Evolutionary conservation across 92 coral and sea anemone genomes (phyloP).

Genomic region (Epizoanthus stellaris): DNA sequence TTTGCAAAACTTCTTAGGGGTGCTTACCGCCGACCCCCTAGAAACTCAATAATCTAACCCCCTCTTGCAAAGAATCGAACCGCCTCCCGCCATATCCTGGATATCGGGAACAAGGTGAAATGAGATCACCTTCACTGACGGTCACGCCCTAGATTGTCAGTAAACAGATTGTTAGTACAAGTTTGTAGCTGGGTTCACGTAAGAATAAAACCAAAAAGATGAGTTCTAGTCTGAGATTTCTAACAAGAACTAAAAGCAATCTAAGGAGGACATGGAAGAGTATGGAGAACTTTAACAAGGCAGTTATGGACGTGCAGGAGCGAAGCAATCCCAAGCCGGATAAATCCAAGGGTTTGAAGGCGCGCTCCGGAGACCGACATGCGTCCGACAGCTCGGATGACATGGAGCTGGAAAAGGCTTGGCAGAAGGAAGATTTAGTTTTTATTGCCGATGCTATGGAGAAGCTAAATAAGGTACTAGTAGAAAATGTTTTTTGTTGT

Average conservation of each 20-base stretch:
- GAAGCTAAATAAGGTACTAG: conserved; percentile 55
- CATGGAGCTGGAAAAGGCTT: conserved; percentile 27
- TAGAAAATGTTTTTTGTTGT: neutral
- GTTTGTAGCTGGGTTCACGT: neutral
- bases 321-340: conserved; percentile 30
- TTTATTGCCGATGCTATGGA: conserved; percentile 74
- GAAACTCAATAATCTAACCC: no score
- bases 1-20: no score
- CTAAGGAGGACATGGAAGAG: conserved; percentile 83
- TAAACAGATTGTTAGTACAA: neutral
- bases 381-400: conserved; percentile 4
- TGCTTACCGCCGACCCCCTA: no score
- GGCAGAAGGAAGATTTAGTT: conserved; percentile 69
- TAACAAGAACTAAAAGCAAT: conserved; percentile 24
- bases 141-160: neutral
- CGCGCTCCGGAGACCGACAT: conserved; percentile 51
- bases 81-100: no score
- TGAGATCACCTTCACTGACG: neutral
- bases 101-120: neutral
- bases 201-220: neutral
- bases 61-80: no score
- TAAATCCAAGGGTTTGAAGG: conserved; percentile 54
- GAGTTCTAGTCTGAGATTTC: conserved; percentile 13
- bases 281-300: conserved; percentile 79
- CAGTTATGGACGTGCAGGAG: conserved; percentile 85